phyloP scores from a whole-genome alignment of 1,140 invertebrate species.

The Scaptomyza montana region DNA sequence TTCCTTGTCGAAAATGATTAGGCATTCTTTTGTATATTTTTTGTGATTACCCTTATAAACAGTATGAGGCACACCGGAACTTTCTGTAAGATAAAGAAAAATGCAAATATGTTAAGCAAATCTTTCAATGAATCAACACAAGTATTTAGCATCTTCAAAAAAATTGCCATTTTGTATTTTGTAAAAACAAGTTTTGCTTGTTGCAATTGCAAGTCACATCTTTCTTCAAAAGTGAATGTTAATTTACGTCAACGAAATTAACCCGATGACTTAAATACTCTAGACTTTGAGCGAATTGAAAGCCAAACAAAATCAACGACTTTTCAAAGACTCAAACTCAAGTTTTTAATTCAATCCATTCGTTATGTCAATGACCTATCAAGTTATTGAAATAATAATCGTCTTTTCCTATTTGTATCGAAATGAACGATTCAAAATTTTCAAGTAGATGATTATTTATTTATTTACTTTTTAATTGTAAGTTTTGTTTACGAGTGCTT shows the following conservation, averaged over 20 bases:
- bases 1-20: constrained; percentile 95
- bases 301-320: background rate
- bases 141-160: background rate
- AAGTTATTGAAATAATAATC: constrained; percentile 8
- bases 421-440: constrained; percentile 4
- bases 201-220: constrained; percentile 18
- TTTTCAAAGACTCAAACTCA: constrained; percentile 1
- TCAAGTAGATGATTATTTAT: background rate
- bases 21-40: constrained; percentile 96
- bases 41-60: constrained; percentile 97
- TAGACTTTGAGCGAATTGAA: background rate
- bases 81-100: constrained; percentile 79
- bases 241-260: constrained; percentile 29
- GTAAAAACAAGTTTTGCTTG: constrained; percentile 34
- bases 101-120: background rate
- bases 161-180: constrained; percentile 2
- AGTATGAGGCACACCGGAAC: constrained; percentile 93
- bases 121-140: background rate
- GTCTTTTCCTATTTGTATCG: background rate
- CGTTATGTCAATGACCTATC: constrained; percentile 11
- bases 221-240: constrained; percentile 36
- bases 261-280: constrained; percentile 29
- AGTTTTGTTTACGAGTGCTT: constrained; percentile 4
- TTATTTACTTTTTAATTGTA: too few species aligned
- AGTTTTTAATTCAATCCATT: background rate